Evolutionary conservation across 2,888 invertebrate genomes (phyloP).

Genomic region (Erebia aethiops): DNA sequence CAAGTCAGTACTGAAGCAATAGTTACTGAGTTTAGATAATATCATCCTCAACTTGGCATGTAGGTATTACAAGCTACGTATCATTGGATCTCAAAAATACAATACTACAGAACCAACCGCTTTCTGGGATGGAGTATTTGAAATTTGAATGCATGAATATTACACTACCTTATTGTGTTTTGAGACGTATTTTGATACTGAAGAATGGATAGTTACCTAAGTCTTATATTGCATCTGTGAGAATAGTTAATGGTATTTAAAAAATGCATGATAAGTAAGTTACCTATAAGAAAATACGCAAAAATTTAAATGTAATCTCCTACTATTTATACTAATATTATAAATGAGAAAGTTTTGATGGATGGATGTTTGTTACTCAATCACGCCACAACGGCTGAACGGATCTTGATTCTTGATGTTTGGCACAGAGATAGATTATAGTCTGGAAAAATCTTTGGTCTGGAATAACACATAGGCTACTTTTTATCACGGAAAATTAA

Average conservation of each 20-base stretch:
- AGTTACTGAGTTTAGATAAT: neutral
- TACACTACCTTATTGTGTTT: neutral
- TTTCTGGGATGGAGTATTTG: neutral
- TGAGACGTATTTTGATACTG: neutral
- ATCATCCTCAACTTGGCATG: neutral
- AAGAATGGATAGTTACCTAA: too few relatives aligned
- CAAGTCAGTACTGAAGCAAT: neutral
- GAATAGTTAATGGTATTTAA: neutral
- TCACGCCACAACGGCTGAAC: too few relatives aligned
- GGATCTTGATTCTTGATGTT: too few relatives aligned
- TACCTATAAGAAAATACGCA: too few relatives aligned
- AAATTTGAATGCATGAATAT: slow-evolving; percentile 4
- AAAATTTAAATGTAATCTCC: too few relatives aligned
- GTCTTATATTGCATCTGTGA: neutral
- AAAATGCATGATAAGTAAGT: neutral
- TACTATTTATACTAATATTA: too few relatives aligned
- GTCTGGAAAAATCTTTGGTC: too few relatives aligned
- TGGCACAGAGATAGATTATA: too few relatives aligned
- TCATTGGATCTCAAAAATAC: slow-evolving; percentile 15
- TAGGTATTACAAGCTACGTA: neutral
- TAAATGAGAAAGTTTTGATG: too few relatives aligned
- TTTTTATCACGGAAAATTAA: too few relatives aligned
- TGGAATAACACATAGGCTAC: too few relatives aligned
- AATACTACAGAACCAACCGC: neutral
- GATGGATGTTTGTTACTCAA: too few relatives aligned